Base-by-base conservation (phyloP, 2,113 vertebrate species). In the Mungos mungo region DNA sequence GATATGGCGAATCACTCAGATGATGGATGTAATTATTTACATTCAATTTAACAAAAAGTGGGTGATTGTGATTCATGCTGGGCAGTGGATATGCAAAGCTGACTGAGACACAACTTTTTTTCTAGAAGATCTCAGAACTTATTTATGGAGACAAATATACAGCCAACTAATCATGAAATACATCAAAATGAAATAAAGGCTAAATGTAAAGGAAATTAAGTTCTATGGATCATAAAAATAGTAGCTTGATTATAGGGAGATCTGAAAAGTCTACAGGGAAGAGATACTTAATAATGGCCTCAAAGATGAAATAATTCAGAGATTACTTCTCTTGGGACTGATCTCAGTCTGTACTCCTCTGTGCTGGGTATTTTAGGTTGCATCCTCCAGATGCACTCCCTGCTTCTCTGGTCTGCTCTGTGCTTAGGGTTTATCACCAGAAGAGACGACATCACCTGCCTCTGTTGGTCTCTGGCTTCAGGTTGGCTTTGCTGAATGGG, bases 1-100 rank as follows among this genome's bases (percentile, higher is more conserved):
- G 50, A 76, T 81, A 84, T 2, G 13, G 63, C 54, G 80, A 95
- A 47, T 83, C 86, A 86, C 60, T 94, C 90, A 81, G 52, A 80
- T 66, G 35, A 79, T 21, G 31, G 31, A 83, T 60, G 12, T 23
- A 89, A 66, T 93, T 69, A 96, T 92, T 96, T 95, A 16, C 23
- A 71, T 89, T 31, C 79, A 35, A 57, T 88, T 83, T 93, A 93
- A 87, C 35, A 79, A 86, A 96, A 92, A 45, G 29, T 31, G 52
- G 4, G 52, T 68, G 50, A 72, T 88, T 50, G 31, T 88, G 63
- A 93, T 47, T 83, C 33, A n/a, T 5, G 15, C 16, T 19, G 31
- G 74, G 27, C 47, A 25, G 19, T n/a, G 31, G 50, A 96, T 76
- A 92, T 33, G 35, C 29, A 96, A 87, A 89, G 29, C 29, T 41